Evolutionary conservation across 2,113 vertebrate genomes (phyloP).

Genomic region (Proterorhinus semilunaris): DNA sequence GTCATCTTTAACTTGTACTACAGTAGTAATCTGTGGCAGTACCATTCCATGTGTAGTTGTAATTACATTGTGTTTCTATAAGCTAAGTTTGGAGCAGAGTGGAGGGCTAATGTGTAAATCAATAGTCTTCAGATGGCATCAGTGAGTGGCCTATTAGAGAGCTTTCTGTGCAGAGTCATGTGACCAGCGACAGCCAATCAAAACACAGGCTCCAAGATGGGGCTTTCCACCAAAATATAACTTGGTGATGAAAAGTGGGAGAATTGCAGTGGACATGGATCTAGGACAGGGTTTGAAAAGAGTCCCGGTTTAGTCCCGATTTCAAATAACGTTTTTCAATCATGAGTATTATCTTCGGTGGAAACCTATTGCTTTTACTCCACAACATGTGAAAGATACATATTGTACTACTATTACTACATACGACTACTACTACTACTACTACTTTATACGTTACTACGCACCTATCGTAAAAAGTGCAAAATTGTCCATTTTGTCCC

Average conservation of each 20-base stretch:
- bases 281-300: neutral
- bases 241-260: neutral
- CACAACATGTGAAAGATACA: too few species aligned
- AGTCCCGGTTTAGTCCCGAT: neutral
- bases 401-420: too few species aligned
- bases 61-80: constrained; percentile 29
- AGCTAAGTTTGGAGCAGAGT: constrained; percentile 49
- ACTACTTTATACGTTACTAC: too few species aligned
- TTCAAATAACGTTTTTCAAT: neutral
- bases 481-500: too few species aligned
- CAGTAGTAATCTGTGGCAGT: neutral
- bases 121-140: constrained; percentile 4
- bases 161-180: constrained; percentile 12
- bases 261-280: neutral
- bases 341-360: neutral
- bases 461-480: too few species aligned
- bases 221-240: neutral
- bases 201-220: neutral
- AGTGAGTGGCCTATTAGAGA: neutral
- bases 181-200: neutral
- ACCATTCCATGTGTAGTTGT: neutral
- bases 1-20: too few species aligned
- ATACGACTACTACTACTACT: too few species aligned
- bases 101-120: constrained; percentile 1
- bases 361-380: too few species aligned